These are phyloP conservation scores for Drosophila dives DNA, from an alignment of 2,888 invertebrate genomes.

Conservation along the genomic window DNA sequence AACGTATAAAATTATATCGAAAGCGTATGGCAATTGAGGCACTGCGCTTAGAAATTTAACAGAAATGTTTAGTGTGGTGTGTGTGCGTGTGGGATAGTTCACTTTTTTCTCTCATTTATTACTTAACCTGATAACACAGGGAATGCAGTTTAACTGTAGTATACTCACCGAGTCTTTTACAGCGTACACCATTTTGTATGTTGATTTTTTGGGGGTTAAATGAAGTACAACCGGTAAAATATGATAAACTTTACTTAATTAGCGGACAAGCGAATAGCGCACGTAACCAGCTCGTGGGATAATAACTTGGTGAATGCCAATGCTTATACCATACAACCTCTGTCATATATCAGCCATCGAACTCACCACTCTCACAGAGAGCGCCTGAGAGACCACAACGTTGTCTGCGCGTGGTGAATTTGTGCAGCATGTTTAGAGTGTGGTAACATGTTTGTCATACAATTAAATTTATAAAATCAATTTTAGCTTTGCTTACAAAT, in stretches of 20 bases:
- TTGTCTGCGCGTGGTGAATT: slow-evolving; percentile 9
- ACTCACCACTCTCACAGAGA: slow-evolving; percentile 26
- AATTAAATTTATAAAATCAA: neutral
- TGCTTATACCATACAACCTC: slow-evolving; percentile 30
- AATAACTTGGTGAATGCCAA: slow-evolving; percentile 60
- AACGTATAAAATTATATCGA: slow-evolving; percentile 17
- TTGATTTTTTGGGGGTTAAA: slow-evolving; percentile 24
- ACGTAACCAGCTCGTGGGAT: slow-evolving; percentile 56
- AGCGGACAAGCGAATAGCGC: slow-evolving; percentile 29
- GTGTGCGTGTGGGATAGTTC: slow-evolving; percentile 12
- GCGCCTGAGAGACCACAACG: slow-evolving; percentile 7
- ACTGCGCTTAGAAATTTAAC: slow-evolving; percentile 9
- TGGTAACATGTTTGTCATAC: neutral
- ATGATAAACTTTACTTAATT: slow-evolving; percentile 56
- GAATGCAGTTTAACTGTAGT: neutral
- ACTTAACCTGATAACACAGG: slow-evolving; percentile 40
- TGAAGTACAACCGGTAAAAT: slow-evolving; percentile 56
- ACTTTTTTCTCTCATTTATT: slow-evolving; percentile 24
- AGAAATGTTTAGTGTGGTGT: slow-evolving; percentile 4
- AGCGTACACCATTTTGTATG: slow-evolving; percentile 81
- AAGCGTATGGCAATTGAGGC: slow-evolving; percentile 50
- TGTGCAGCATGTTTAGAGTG: neutral
- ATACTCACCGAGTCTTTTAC: slow-evolving; percentile 81
- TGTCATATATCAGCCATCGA: slow-evolving; percentile 9
- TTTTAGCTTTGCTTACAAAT: neutral